Conservation (phyloP, 2,888 invertebrate genomes). For the Conops quadrifasciatus region DNA sequence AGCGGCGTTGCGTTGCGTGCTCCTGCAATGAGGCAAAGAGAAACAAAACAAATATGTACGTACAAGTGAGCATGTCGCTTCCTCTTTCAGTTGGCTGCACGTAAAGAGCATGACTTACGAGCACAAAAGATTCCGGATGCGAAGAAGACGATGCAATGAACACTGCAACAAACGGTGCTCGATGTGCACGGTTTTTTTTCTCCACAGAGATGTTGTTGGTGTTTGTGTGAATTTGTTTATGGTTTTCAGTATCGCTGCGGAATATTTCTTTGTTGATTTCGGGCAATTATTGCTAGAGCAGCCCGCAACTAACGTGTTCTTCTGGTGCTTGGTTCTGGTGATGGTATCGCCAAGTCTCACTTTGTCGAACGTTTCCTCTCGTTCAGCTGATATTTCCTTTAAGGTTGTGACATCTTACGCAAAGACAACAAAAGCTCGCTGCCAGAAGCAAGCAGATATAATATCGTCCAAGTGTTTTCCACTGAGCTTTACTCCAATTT, state of each 20-base stretch:
- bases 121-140: constrained; percentile 9
- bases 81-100: constrained; percentile 14
- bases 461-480: constrained; percentile 22
- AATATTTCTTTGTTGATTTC: constrained; percentile 19
- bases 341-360: background rate
- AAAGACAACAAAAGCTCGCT: constrained; percentile 13
- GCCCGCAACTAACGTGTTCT: constrained; percentile 1
- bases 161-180: constrained; percentile 27
- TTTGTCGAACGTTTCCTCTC: constrained; percentile 12
- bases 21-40: background rate
- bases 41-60: background rate
- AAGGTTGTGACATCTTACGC: constrained; percentile 10
- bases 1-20: background rate
- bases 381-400: constrained; percentile 2
- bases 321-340: constrained; percentile 10
- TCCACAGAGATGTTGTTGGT: background rate
- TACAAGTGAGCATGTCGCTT: background rate
- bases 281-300: constrained; percentile 18
- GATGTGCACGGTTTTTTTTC: constrained; percentile 6
- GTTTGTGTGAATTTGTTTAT: background rate
- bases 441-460: constrained; percentile 5
- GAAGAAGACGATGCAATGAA: constrained; percentile 22
- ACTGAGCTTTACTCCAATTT: constrained; percentile 24
- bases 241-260: background rate
- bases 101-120: constrained; percentile 15